Conservation (phyloP, 1,140 invertebrate genomes). For the Aphis gossypii region DNA sequence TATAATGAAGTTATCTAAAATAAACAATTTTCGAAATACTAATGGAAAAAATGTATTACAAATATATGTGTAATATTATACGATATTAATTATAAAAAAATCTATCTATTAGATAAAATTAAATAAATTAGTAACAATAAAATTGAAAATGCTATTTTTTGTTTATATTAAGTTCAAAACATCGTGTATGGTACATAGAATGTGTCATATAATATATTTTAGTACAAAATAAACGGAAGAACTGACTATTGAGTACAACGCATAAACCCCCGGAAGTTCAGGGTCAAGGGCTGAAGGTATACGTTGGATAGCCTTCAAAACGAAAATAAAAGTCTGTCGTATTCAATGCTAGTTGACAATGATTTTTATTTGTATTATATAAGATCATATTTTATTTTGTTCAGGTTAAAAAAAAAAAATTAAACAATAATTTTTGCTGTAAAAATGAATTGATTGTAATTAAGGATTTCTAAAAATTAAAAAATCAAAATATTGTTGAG, state of each 20-base stretch:
- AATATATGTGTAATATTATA: neutral
- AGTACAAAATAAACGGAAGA: neutral
- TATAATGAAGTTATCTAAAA: no score
- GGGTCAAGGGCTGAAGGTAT: slow-evolving; percentile 12
- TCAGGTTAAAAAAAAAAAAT: neutral
- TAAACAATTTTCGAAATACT: no score
- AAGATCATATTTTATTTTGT: neutral
- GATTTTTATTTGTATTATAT: neutral
- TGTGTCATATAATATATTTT: neutral
- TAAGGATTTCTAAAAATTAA: neutral
- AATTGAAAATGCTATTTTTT: neutral
- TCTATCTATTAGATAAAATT: neutral
- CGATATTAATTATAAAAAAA: neutral
- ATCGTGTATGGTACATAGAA: neutral
- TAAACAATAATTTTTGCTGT: neutral
- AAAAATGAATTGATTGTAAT: neutral
- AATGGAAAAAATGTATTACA: no score
- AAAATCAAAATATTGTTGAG: neutral
- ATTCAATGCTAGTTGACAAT: neutral
- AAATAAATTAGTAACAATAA: neutral
- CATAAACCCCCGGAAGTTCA: slow-evolving; percentile 28
- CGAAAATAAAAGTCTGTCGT: neutral
- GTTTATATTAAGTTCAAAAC: neutral
- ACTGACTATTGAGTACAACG: neutral
- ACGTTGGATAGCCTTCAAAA: neutral